Evolutionary conservation across 2,797 vertebrate species (phyloP), one percentile per base, ranked within the genome.

Genomic region (Trachurus trachurus): DNA sequence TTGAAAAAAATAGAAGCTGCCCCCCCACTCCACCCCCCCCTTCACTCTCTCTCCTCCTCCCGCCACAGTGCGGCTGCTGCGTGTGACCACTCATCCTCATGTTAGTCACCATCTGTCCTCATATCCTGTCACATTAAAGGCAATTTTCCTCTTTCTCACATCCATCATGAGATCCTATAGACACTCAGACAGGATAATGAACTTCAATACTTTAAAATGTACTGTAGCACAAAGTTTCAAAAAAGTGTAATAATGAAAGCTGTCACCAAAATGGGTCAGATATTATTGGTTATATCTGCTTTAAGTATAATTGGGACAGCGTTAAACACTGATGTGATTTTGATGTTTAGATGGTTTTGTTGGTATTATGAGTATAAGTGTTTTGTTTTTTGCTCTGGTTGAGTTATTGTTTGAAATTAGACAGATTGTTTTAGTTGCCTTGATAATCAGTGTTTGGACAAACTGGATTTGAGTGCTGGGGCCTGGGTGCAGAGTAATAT

Each of bases 41-140:
- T 26, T 3, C 1, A 59, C 45, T 45, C 31, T 44, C 71, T 60
- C 57, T 72, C 29, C 37, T 16, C 56, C 44, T 34, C 63, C 60
- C 53, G 61, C 71, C 67, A 39, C 62, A n/a, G 47, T 26, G 52
- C 29, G 0, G 58, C 66, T 19, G 49, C 54, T 74, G 78, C 52
- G 17, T 53, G 70, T 78, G 71, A 71, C 69, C 29, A 4, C 54
- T 85, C 77, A 21, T 74, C 59, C 57, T 76, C 45, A 11, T n/a
- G 74, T 61, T 80, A 16, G 64, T 74, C 80, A 11, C 61, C 81
- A 86, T 92, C 82, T 44, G 53, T 91, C 83, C 85, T 85, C 86
- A 89, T 90, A 80, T 65, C 73, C 80, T 80, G 81, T 79, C 83
- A 82, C 60, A 78, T 82, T 81, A 77, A 71, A 79, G 71, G 21